phyloP scores from a whole-genome alignment of 2,797 vertebrate species.

The Anisognathus igniventris region DNA sequence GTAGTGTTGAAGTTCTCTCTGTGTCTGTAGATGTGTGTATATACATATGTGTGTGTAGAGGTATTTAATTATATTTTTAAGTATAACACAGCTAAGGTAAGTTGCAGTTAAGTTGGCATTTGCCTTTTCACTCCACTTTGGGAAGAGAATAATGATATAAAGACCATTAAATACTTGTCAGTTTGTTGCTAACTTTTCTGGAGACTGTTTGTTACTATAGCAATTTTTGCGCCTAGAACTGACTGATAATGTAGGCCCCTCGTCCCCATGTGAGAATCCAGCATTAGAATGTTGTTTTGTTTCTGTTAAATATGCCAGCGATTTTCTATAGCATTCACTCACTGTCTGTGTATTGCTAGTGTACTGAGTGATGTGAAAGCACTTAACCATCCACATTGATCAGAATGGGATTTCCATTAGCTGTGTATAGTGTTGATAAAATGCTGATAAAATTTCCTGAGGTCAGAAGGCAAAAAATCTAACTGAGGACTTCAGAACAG shows the following conservation, averaged over 20 bases:
- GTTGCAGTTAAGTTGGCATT: neutral
- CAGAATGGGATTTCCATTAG: neutral
- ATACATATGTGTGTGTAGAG: too few relatives aligned
- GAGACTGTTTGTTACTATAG: neutral
- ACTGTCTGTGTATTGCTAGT: neutral
- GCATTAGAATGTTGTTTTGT: neutral
- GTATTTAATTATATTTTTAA: neutral
- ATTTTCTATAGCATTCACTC: neutral
- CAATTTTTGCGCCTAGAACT: neutral
- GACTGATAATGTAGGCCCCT: neutral
- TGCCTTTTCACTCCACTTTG: neutral
- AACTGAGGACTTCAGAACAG: neutral
- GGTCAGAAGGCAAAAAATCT: neutral
- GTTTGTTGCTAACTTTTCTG: neutral
- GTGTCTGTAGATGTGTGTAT: neutral
- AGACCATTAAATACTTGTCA: neutral
- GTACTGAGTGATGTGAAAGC: neutral
- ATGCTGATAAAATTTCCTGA: neutral
- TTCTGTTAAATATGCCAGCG: neutral
- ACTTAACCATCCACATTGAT: neutral
- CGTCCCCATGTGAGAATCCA: neutral
- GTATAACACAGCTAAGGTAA: neutral
- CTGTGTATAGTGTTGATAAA: neutral
- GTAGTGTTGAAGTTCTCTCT: neutral
- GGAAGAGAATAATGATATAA: neutral